A percentile compares a stretch with the other conserved stretches of the same genome.
Conservation (phyloP, 1,140 invertebrate species). For the Uloborus diversus region DNA sequence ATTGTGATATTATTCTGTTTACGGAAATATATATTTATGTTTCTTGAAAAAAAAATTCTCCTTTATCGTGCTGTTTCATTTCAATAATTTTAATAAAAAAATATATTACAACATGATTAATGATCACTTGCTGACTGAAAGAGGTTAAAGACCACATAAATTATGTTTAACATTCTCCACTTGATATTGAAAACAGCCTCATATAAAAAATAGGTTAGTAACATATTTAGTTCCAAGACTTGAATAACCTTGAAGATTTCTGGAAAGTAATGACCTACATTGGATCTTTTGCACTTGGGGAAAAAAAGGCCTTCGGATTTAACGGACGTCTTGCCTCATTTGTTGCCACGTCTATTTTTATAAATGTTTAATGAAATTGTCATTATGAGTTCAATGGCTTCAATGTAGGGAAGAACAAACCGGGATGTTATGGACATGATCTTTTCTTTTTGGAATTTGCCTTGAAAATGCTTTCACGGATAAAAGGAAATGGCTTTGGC, state of each 20-base stretch:
- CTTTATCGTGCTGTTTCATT: no score
- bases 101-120: no score
- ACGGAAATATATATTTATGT: no score
- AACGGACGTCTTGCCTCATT: background rate
- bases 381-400: slow-evolving; percentile 33
- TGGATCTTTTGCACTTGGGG: background rate
- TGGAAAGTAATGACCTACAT: slow-evolving; percentile 21
- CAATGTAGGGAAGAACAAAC: background rate
- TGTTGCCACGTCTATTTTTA: slow-evolving; percentile 4
- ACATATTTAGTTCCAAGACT: slow-evolving; percentile 8
- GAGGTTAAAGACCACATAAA: background rate
- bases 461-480: no score
- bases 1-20: no score
- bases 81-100: no score
- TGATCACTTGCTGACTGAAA: no score
- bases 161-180: background rate
- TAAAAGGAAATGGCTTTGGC: no score
- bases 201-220: background rate
- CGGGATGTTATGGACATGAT: background rate
- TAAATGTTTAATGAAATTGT: background rate
- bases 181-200: background rate
- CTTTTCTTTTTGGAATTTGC: background rate
- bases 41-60: no score
- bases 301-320: slow-evolving; percentile 14
- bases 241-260: slow-evolving; percentile 29